Evolutionary conservation across 2,888 invertebrate genomes (phyloP), one percentile per base, ranked within the genome.

Genomic region (Drosophila austrosaltans): DNA sequence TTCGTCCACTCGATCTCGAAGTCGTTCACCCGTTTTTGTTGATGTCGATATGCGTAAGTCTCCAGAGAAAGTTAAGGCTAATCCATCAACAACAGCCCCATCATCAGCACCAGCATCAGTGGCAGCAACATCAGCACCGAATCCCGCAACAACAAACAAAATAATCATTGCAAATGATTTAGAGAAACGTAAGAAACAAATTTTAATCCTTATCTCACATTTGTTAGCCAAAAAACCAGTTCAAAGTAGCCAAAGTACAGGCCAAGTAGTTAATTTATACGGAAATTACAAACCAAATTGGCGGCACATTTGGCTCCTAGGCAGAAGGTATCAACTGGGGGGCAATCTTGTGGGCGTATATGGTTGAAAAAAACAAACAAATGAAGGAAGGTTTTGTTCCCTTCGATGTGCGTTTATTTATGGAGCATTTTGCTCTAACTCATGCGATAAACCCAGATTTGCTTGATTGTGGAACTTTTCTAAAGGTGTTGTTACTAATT

Each of bases 121-220:
- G 42, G 28, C 54, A 36, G 28, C 54, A 36, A 4, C 53, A 28
- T 12, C 70, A 39, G 5, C 66, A 20, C 44, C 65, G 62, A 30
- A 77, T 62, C 30, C 71, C 40, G 20, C 74, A 69, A 53, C 76
- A 66, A 32, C 84, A 72, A 53, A 65, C 69, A 74, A 71, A 72
- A 63, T 74, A 72, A 66, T 58, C 75, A 69, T 72, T 67, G 67
- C 85, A 78, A 89, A 85, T 82, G 90, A 89, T 85, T 89, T 91
- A 92, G 91, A 92, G 85, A 91, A 91, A 91, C 92, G 91, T 91
- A 91, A 91, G 91, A 91, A 89, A 86, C 77, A 69, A 81, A 77
- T 84, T 84, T 88, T 86, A 84, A 88, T 83, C 75, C 71, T 82
- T 88, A 84, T 83, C 57, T 83, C 72, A 83, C 79, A 86, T 72